Conservation (phyloP, 1,140 invertebrate genomes). For the Heliconius himera region DNA sequence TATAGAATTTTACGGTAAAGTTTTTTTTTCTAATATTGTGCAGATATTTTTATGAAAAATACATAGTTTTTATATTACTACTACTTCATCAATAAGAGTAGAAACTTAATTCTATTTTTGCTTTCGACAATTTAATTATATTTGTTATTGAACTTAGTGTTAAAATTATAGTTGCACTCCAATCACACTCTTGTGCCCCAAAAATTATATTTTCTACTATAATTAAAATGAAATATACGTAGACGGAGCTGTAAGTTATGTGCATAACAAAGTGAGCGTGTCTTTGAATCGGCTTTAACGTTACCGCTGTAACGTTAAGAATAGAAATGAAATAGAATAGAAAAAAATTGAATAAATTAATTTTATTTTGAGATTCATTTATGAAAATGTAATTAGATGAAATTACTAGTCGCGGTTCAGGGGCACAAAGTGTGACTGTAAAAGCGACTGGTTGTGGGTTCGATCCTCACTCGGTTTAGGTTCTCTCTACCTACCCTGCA, state of each 20-base stretch:
- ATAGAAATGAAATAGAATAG: too few species aligned
- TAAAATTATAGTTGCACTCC: too few species aligned
- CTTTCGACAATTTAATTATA: too few species aligned
- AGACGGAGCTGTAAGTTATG: neutral
- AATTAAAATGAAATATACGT: neutral
- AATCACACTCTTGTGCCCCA: too few species aligned
- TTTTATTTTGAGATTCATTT: neutral
- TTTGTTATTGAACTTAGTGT: neutral
- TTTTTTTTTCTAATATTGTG: neutral
- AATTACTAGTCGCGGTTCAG: neutral
- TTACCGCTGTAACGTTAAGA: neutral
- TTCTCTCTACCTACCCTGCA: too few species aligned
- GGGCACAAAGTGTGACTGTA: too few species aligned
- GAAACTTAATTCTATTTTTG: too few species aligned
- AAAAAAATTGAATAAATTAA: neutral
- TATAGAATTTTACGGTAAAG: neutral
- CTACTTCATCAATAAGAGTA: too few species aligned
- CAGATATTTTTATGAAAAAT: neutral
- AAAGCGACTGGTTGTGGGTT: too few species aligned
- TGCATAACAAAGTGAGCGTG: neutral
- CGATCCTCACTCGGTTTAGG: too few species aligned
- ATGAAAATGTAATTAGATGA: neutral
- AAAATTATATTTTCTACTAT: neutral
- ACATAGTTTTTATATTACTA: neutral
- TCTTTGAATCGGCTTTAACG: conserved; percentile 2